Percentiles rank a stretch among this genome's conserved stretches.
Conservation (phyloP, 2,113 vertebrate species). For the Tamias sibiricus region DNA sequence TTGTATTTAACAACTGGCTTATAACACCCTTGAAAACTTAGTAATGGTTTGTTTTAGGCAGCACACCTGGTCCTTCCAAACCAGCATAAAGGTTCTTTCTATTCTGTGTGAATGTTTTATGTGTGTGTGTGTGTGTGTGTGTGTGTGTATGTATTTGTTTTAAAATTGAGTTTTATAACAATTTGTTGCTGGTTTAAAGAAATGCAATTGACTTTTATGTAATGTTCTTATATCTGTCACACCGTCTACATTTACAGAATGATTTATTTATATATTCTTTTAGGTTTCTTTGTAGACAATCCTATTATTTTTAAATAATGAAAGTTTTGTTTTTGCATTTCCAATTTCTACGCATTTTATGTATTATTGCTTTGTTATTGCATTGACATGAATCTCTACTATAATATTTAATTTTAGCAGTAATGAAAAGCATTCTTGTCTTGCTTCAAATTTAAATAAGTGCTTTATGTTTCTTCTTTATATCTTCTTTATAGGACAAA, state of each 20-base stretch:
- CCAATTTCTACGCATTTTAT: not conserved
- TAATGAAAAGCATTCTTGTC: not conserved
- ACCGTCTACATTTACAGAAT: not conserved
- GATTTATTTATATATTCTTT: not conserved
- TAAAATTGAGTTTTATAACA: conserved; percentile 23
- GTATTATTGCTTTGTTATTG: not conserved
- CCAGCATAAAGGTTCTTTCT: not conserved
- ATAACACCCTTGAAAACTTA: not conserved
- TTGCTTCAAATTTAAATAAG: conserved; percentile 45
- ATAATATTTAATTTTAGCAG: not conserved
- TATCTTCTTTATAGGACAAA: not conserved
- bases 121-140: no score
- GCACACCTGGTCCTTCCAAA: not conserved
- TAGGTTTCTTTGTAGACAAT: not conserved
- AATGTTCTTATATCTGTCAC: not conserved
- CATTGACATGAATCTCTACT: not conserved
- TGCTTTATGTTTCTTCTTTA: not conserved
- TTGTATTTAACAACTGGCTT: not conserved
- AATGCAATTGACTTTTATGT: not conserved
- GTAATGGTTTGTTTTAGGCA: not conserved
- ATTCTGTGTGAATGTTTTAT: not conserved
- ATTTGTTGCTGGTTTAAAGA: not conserved
- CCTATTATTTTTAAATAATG: not conserved
- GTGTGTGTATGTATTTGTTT: no score
- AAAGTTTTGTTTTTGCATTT: not conserved